Conservation (phyloP, 2,113 vertebrate species). For the Corythornis vintsioides region DNA sequence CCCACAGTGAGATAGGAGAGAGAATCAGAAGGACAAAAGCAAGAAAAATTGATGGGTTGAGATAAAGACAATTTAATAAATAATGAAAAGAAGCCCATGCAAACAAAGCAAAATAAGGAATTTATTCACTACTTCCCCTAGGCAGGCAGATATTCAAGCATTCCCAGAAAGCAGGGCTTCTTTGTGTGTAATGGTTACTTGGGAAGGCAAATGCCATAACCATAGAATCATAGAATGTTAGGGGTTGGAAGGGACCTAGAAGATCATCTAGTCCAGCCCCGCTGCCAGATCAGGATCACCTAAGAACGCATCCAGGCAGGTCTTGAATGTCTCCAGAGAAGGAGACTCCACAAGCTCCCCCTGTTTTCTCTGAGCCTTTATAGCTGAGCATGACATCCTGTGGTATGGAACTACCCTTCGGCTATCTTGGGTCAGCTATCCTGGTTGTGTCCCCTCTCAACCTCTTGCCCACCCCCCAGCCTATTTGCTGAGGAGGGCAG, state of each 20-base stretch:
- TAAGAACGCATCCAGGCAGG: too few species aligned
- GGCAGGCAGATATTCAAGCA: neutral
- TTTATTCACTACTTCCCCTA: neutral
- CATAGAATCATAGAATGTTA: too few species aligned
- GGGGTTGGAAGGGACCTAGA: too few species aligned
- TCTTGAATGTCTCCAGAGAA: too few species aligned
- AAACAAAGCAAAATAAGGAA: neutral
- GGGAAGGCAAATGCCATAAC: neutral
- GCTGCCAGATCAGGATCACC: too few species aligned
- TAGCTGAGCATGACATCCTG: neutral
- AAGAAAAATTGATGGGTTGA: rapidly evolving
- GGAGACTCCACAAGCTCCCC: too few species aligned
- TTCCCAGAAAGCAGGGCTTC: neutral
- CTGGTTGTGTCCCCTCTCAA: neutral
- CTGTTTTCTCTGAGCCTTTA: neutral
- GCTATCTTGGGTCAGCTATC: neutral
- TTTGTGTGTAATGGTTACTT: neutral
- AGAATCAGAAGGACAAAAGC: neutral
- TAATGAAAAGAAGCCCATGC: neutral
- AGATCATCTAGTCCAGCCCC: too few species aligned
- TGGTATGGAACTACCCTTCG: neutral
- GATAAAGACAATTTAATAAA: neutral
- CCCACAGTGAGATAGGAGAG: neutral
- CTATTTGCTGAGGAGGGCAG: neutral
- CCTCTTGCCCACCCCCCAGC: rapidly evolving